Conservation (phyloP, 2,113 vertebrate species). For the Opisthocomus hoazin region DNA sequence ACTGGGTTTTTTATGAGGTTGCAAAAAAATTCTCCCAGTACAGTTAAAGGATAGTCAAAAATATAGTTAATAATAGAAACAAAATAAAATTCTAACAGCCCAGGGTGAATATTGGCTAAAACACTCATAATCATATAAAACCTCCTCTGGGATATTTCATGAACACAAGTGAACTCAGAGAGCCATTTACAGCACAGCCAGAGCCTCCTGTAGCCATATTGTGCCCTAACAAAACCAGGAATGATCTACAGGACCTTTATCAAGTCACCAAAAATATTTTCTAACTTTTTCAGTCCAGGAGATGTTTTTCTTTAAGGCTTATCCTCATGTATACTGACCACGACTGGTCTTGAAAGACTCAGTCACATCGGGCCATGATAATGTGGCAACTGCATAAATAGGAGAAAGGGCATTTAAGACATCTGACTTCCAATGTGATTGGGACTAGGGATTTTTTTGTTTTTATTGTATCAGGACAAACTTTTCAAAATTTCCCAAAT, state of each 20-base stretch:
- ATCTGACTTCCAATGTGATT: not conserved
- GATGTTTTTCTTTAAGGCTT: not conserved
- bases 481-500: not conserved
- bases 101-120: not conserved
- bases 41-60: not conserved
- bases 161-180: not conserved
- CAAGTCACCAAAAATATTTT: not conserved
- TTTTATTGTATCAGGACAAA: not conserved
- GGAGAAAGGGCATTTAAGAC: not conserved
- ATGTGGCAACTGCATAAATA: not conserved
- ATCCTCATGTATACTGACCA: not conserved
- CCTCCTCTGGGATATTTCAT: not conserved
- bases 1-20: not conserved
- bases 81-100: not conserved
- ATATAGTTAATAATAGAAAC: not conserved
- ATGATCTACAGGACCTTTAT: not conserved
- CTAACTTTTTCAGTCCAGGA: not conserved
- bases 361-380: accelerated
- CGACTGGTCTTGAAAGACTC: accelerated
- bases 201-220: not conserved
- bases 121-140: not conserved
- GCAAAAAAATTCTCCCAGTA: not conserved
- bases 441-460: not conserved
- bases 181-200: not conserved
- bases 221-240: not conserved